Evolutionary conservation across 1,140 invertebrate species (phyloP).

Genomic region (Scaptomyza pallida): DNA sequence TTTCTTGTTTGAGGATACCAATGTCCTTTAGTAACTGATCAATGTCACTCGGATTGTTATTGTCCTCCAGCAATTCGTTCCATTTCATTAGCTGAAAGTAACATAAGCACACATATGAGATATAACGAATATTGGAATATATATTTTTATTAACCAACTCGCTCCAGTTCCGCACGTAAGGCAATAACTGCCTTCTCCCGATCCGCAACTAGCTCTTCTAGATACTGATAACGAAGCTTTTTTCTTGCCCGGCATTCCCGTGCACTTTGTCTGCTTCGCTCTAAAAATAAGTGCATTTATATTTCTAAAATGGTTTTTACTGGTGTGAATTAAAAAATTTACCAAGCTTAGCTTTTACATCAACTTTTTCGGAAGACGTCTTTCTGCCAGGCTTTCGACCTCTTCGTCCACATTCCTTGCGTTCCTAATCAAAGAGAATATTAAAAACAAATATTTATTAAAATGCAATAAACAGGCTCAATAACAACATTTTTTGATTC

Average conservation of each 20-base stretch:
- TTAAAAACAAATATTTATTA: no score
- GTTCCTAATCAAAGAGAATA: slow-evolving; percentile 68
- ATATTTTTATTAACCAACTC: slow-evolving; percentile 86
- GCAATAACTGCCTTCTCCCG: slow-evolving; percentile 96
- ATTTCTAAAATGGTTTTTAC: background rate
- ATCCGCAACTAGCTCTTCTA: slow-evolving; percentile 97
- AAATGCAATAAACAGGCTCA: no score
- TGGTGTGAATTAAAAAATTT: slow-evolving; percentile 51
- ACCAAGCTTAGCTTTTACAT: slow-evolving; percentile 97
- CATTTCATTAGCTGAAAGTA: slow-evolving; percentile 89
- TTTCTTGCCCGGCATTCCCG: slow-evolving; percentile 98
- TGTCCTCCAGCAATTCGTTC: slow-evolving; percentile 91
- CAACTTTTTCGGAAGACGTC: slow-evolving; percentile 92
- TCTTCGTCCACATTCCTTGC: slow-evolving; percentile 92
- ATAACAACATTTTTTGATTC: no score
- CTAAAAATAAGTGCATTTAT: slow-evolving; percentile 76
- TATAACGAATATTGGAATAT: slow-evolving; percentile 11
- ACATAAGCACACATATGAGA: slow-evolving; percentile 19
- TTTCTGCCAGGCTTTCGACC: slow-evolving; percentile 95
- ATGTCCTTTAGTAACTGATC: slow-evolving; percentile 90
- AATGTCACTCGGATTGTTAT: slow-evolving; percentile 90
- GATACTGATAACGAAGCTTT: slow-evolving; percentile 98
- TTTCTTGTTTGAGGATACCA: slow-evolving; percentile 87
- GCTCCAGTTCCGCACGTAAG: slow-evolving; percentile 95
- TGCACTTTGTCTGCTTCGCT: slow-evolving; percentile 97